phyloP scores from a whole-genome alignment of 2,797 vertebrate species.

The Diplodus sargus region DNA sequence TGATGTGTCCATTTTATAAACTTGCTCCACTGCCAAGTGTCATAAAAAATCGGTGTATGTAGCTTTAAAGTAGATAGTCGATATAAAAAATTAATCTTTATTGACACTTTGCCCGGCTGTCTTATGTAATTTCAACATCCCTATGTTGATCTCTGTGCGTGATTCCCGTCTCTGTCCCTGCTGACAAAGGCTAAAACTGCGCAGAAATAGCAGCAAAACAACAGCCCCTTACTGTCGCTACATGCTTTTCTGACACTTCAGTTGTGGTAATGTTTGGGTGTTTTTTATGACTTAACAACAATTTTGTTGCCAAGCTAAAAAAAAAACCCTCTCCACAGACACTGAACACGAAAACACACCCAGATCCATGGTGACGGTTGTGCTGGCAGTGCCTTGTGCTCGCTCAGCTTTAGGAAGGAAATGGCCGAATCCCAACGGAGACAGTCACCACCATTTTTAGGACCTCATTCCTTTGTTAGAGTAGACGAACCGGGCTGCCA shows the following conservation, averaged over 20 bases:
- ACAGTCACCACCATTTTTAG: slow-evolving; percentile 89
- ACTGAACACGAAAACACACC: slow-evolving; percentile 55
- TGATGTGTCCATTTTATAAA: not conserved
- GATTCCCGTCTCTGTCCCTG: not conserved
- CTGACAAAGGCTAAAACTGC: not conserved
- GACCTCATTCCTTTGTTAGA: slow-evolving; percentile 91
- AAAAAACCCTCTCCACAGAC: slow-evolving; percentile 28
- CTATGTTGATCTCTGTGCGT: not conserved
- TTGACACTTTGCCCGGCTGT: not conserved
- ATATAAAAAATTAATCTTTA: not conserved
- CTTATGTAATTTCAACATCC: not conserved
- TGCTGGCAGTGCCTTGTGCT: slow-evolving; percentile 82
- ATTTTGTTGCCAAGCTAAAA: slow-evolving; percentile 23
- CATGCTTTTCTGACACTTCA: slow-evolving; percentile 27
- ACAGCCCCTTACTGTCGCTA: not conserved
- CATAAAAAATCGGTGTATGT: not conserved
- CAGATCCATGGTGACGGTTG: slow-evolving; percentile 64
- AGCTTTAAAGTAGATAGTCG: not conserved
- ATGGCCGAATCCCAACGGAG: slow-evolving; percentile 85
- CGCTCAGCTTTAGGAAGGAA: slow-evolving; percentile 97
- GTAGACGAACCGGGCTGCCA: slow-evolving; percentile 87
- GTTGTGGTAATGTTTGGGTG: slow-evolving; percentile 12
- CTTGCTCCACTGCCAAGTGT: not conserved
- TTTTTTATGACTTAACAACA: slow-evolving; percentile 28
- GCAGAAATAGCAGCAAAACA: slow-evolving; percentile 3